Evolutionary conservation across 2,113 vertebrate species (phyloP), one percentile per base, ranked within the genome.

Genomic region (Engystomops pustulosus): DNA sequence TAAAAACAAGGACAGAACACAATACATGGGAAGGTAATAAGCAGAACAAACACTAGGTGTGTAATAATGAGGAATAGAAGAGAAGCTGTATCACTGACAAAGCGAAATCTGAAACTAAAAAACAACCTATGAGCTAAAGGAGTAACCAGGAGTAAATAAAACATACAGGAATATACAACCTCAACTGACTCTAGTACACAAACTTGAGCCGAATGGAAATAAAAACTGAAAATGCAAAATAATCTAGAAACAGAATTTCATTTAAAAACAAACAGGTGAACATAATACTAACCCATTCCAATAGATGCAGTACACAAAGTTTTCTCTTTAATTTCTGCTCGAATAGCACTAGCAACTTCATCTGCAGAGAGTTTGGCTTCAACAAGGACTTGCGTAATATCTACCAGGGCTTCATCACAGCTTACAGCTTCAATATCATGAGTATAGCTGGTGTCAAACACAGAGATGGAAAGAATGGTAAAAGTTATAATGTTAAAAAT

Each of bases 381-480:
- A 11, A 92, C 88, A 51, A 99, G 89, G 88, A 98, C 93, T 86
- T 94, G 89, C 20, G 97, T 95, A 85, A 94, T 95, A 87, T 99
- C 98, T 47, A 98, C 91, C 87, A 99, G 88, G 1, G 96, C 95
- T 91, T 99, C 98, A 78, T 99, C 98, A 88, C 98, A 99, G 90
- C 98, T 99, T 85, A 99, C 95, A 69, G 98, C 98, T 92, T 99
- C 98, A 1, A 99, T 99, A 89, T 95, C 95, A 53, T 96, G 94
- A 77, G 97, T 98, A 88, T 98, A 99, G 92, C 98, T 99, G 81
- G 84, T 85, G 88, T 90, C 53, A 93, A 92, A 87, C 83, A 91
- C 85, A 92, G 84, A 93, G 86, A 45, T 12, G 44, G 4, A 14
- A n/a, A n/a, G n/a, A n/a, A n/a, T n/a, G n/a, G n/a, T n/a, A n/a